Evolutionary conservation across 2,888 invertebrate genomes (phyloP).

Genomic region (Phyllotreta cruciferae): DNA sequence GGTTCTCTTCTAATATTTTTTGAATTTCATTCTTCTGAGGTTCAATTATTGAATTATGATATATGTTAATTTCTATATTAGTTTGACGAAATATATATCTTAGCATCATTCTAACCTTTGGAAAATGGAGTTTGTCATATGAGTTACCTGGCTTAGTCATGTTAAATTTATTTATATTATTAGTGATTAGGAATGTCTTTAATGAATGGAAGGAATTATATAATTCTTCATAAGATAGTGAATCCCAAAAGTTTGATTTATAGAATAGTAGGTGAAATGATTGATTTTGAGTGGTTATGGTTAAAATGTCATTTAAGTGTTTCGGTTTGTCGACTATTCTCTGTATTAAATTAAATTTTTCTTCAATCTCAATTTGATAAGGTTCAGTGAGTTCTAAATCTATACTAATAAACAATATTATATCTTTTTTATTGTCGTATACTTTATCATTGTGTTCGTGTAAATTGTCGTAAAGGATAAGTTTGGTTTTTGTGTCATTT

Average conservation of each 20-base stretch:
- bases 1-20: too few species aligned
- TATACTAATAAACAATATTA: background rate
- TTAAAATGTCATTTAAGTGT: background rate
- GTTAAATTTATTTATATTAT: constrained; percentile 3
- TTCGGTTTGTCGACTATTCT: background rate
- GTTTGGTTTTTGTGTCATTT: background rate
- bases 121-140: constrained; percentile 9
- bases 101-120: constrained; percentile 12
- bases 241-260: constrained; percentile 7
- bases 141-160: constrained; percentile 2
- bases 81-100: background rate
- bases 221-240: background rate
- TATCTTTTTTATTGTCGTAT: constrained; percentile 1
- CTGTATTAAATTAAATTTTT: background rate
- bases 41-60: too few species aligned
- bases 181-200: constrained; percentile 1
- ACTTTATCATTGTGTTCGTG: background rate
- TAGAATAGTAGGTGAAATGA: constrained; percentile 3
- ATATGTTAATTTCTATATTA: background rate
- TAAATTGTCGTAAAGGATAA: constrained; percentile 1
- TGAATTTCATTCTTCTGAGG: too few species aligned
- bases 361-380: constrained; percentile 4
- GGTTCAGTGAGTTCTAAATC: constrained; percentile 8
- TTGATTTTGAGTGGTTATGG: background rate
- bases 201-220: background rate